Evolutionary conservation across 2,797 vertebrate species (phyloP).

Genomic region (Manis crassicaudata): DNA sequence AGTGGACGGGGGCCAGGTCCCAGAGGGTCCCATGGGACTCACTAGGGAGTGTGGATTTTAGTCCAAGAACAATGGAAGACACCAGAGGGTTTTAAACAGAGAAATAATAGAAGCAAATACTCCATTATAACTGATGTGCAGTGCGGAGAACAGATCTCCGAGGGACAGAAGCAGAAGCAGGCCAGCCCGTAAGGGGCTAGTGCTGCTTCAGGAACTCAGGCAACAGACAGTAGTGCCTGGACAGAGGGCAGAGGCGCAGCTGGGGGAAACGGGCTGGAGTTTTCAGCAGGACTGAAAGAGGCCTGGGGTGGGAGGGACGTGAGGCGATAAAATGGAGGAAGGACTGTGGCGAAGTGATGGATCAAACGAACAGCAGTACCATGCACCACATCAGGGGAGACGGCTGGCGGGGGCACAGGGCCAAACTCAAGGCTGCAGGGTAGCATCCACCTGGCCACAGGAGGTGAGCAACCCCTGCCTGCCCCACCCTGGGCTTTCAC

Average conservation of each 20-base stretch:
- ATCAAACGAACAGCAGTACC: rapidly evolving
- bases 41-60: not conserved
- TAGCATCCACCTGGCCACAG: not conserved
- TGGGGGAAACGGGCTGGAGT: not conserved
- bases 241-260: not conserved
- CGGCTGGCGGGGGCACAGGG: rapidly evolving
- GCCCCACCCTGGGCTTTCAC: constrained; percentile 79
- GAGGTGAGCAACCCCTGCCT: not conserved
- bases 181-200: no score
- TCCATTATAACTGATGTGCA: not conserved
- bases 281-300: not conserved
- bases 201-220: not conserved
- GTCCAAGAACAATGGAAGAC: not conserved
- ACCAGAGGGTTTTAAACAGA: not conserved
- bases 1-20: not conserved
- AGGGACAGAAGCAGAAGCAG: not conserved
- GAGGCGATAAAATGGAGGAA: not conserved
- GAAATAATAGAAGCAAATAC: not conserved
- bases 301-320: not conserved
- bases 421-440: not conserved
- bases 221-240: not conserved
- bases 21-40: not conserved
- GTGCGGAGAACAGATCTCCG: not conserved
- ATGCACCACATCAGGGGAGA: not conserved
- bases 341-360: not conserved